These are phyloP conservation scores for Stictocephala bisonia DNA, from an alignment of 2,888 invertebrate species.

Conservation along the genomic window DNA sequence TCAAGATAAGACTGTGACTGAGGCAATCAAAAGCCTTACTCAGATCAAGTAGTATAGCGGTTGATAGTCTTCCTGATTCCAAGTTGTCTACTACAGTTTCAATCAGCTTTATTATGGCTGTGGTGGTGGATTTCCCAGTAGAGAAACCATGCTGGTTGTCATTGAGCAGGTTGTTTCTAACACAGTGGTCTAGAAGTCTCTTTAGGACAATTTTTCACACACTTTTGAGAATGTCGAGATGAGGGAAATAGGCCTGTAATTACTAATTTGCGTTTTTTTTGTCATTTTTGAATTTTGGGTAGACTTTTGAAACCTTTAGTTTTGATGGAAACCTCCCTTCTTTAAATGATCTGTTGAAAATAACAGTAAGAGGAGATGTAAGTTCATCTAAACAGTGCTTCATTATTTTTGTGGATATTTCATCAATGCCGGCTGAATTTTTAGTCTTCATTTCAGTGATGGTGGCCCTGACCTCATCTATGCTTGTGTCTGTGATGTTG, in stretches of 20 bases:
- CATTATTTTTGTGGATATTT: background rate
- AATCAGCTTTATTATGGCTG: background rate
- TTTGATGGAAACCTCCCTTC: no score
- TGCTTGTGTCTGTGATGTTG: background rate
- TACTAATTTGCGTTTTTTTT: background rate
- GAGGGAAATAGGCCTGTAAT: background rate
- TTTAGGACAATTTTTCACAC: background rate
- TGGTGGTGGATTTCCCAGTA: background rate
- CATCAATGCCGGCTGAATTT: background rate
- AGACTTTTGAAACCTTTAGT: background rate
- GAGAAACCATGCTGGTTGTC: background rate
- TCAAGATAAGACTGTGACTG: background rate
- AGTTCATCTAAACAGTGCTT: background rate
- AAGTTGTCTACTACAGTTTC: conserved; percentile 11
- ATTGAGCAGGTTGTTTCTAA: background rate
- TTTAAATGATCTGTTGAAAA: conserved; percentile 2
- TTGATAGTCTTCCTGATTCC: background rate
- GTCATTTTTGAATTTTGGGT: background rate
- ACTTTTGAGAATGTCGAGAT: background rate
- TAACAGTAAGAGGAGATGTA: background rate
- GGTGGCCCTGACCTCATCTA: background rate
- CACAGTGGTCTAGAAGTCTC: conserved; percentile 6
- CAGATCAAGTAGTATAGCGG: background rate
- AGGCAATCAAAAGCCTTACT: background rate
- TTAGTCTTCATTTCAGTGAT: background rate